Base-by-base conservation (phyloP, 2,797 vertebrate genomes). In the Enteromius fasciolatus region DNA sequence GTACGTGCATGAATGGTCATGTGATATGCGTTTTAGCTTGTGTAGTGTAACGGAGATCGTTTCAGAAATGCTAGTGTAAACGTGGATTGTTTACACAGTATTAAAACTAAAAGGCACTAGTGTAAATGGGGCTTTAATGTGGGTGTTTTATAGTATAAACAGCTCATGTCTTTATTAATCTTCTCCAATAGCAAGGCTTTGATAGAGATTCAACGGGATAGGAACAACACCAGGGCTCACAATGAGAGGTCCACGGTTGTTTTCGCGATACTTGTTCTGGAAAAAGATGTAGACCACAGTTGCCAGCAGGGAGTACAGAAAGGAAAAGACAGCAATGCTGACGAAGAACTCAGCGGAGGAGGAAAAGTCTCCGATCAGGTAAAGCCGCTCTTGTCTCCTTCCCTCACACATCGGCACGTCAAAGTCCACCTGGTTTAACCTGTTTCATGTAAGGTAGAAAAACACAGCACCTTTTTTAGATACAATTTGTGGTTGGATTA, bases 291-390 rank as follows among this genome's bases (percentile, higher is more conserved):
- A 99, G 86, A 98, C 94, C 5, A 97, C 92, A 0, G 96, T 97
- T 89, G 98, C 97, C 5, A 95, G 89, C 88, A 99, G 92, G 0
- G 98, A 99, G 91, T 99, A 99, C 84, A 99, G 95, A 91, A 99
- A 99, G 86, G 98, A 95, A 0, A 99, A 99, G 89, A 99, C 98
- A 0, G 98, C 97, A 0, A 99, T 96, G 10, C 97, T 99, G 91
- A 99, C 97, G 0, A 99, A 99, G 94, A 99, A 99, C 91, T 99
- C 97, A 0, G 97, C 97, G 0, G 98, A 98, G 18, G 98, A 99
- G 0, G 98, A 99, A 90, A 95, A 99, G 91, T 99, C 98, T 5
- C 98, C 98, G 15, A 91, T 92, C 90, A 99, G 95, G 70, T 95
- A 96, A 36, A 99, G 94, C 0, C 89, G 95, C 89, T 99, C 97